Base-by-base conservation (phyloP, 2,113 vertebrate species). In the Clupea harengus region DNA sequence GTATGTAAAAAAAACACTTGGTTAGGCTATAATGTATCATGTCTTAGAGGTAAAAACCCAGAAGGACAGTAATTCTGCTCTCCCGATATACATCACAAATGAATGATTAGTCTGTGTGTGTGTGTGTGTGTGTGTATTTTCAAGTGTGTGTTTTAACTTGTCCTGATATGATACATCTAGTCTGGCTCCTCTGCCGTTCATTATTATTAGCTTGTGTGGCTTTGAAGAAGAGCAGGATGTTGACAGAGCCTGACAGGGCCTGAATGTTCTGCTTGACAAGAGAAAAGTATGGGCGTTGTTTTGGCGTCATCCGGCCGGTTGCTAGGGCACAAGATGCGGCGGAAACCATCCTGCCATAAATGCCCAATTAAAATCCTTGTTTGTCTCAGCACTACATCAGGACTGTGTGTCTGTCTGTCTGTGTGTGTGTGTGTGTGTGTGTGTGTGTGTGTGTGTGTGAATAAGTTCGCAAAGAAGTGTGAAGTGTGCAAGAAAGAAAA, bases 341-440 rank as follows among this genome's bases (percentile, higher is more conserved):
- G 72, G 82, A 84, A 88, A 87, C 80, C 85, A 45, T 72, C 2
- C 8, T 25, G 54, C 84, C 87, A 88, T 88, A 89, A 88, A 64
- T 15, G 22, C 32, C 57, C 83, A 85, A 88, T 89, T 86, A 85
- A 87, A 89, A 39, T 15, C 46, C 39, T 47, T 82, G 86, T 84
- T 84, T 52, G 81, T 75, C 81, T 84, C 25, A 5, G 83, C 57
- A 82, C 50, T 75, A 45, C 46, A 28, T 20, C 10, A 0, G 22
- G 46, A 25, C 52, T 67, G 67, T 64, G 44, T 75, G 54, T 64
- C 22, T 64, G 60, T 64, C n/a, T 67, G 64, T 67, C 5, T 64
- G 60, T 64, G 60, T 64, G 60, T 67, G n/a, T 67, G 64, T 67
- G n/a, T 67, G 64, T 67, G 64, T 67, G 64, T 67, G 60, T 25